Evolutionary conservation across 92 coral and sea anemone genomes (phyloP).

Genomic region (Parazoanthus darwini): DNA sequence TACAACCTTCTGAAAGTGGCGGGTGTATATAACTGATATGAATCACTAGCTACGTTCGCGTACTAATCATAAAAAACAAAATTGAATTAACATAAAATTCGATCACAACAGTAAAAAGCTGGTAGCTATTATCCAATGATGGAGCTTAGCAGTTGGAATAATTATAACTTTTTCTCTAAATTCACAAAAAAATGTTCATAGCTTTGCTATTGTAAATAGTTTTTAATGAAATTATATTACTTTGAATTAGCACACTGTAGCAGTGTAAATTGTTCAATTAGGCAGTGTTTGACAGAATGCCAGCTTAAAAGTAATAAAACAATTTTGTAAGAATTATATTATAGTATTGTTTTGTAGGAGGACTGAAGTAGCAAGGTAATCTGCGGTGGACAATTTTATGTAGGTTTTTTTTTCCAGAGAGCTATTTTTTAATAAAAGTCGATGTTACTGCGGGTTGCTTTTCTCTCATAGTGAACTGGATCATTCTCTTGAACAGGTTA

Average conservation of each 20-base stretch:
- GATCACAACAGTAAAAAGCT: not conserved
- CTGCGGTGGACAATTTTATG: no score
- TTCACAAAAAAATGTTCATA: slow-evolving; percentile 14
- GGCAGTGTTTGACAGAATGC: slow-evolving; percentile 20
- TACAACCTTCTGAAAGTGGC: not conserved
- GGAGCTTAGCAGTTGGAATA: slow-evolving; percentile 5
- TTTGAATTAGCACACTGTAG: slow-evolving; percentile 11
- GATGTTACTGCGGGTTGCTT: not conserved
- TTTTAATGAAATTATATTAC: slow-evolving; percentile 37
- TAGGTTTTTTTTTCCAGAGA: not conserved
- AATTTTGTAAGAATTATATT: not conserved
- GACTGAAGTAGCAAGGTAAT: not conserved
- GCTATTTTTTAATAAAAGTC: slow-evolving; percentile 13
- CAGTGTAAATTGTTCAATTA: slow-evolving; percentile 14
- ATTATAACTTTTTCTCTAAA: not conserved
- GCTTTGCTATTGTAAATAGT: slow-evolving; percentile 42
- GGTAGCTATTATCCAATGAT: not conserved
- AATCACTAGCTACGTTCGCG: not conserved
- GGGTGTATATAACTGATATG: not conserved
- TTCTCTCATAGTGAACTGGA: not conserved
- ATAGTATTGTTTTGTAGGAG: not conserved
- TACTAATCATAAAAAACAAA: not conserved
- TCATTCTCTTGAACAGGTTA: no score
- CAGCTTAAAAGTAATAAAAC: not conserved
- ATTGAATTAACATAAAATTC: not conserved